Evolutionary conservation across 2,113 vertebrate genomes (phyloP).

Genomic region (Hepsetus odoe): DNA sequence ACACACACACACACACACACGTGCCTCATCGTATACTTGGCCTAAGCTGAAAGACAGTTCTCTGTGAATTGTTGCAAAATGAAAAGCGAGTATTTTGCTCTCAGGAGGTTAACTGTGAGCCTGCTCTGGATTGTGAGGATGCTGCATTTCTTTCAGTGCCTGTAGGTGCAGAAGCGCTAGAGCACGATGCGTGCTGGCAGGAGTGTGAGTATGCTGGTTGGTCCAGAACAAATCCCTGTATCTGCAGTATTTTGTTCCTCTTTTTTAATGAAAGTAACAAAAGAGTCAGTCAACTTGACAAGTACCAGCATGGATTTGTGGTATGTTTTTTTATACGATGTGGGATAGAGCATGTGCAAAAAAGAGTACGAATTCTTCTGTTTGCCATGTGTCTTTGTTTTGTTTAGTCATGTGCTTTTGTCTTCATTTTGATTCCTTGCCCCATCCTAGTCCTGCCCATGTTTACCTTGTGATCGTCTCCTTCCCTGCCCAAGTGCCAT

Average conservation of each 20-base stretch:
- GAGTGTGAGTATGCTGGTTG: not conserved
- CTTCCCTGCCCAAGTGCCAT: too few relatives aligned
- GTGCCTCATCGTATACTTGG: not conserved
- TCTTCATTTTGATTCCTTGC: too few relatives aligned
- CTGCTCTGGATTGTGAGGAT: not conserved
- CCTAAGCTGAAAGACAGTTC: not conserved
- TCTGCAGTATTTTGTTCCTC: not conserved
- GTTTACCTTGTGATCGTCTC: too few relatives aligned
- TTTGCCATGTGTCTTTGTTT: too few relatives aligned
- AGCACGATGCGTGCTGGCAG: not conserved
- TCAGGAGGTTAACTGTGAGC: not conserved
- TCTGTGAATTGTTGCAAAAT: slow-evolving; percentile 13
- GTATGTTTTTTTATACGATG: not conserved
- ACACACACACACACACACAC: slow-evolving; percentile 34
- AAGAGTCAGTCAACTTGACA: not conserved
- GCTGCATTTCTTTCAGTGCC: not conserved
- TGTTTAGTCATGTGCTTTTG: too few relatives aligned
- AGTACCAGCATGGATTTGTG: not conserved
- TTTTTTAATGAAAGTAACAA: not conserved
- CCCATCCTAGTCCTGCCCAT: too few relatives aligned
- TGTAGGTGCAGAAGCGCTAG: not conserved
- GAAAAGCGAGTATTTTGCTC: not conserved
- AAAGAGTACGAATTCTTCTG: too few relatives aligned
- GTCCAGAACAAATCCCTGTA: not conserved
- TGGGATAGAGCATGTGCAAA: too few relatives aligned